A percentile compares a stretch with the other conserved stretches of the same genome.
These are phyloP conservation scores for Sebastes kiyomatsui DNA, from an alignment of 2,797 vertebrate genomes.

Conservation along the genomic window DNA sequence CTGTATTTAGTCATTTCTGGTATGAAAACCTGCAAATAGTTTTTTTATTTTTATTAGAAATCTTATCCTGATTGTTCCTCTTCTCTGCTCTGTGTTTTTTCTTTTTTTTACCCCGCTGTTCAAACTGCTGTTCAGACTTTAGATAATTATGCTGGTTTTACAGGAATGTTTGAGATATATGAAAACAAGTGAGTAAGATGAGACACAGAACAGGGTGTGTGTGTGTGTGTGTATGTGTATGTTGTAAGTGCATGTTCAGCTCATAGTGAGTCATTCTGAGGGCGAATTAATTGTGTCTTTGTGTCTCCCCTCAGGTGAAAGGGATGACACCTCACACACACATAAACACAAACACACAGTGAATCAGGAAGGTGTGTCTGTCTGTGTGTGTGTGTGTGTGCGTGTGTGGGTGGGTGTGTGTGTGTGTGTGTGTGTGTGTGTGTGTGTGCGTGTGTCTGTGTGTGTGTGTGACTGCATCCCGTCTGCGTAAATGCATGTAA, in stretches of 20 bases:
- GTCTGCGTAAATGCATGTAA: constrained; percentile 19
- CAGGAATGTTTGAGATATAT: not conserved
- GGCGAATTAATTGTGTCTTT: not conserved
- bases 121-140: not conserved
- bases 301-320: constrained; percentile 20
- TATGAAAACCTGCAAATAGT: not conserved
- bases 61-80: not conserved
- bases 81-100: not conserved
- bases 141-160: not conserved
- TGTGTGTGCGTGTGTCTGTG: not conserved
- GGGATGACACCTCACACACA: constrained; percentile 6
- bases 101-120: not conserved
- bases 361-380: constrained; percentile 37
- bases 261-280: constrained; percentile 26
- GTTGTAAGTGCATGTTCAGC: not conserved
- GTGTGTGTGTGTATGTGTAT: not conserved
- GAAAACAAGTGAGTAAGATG: not conserved
- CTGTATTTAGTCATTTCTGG: not conserved
- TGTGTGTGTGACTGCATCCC: not conserved
- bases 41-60: not conserved
- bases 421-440: not conserved
- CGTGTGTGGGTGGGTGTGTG: not conserved
- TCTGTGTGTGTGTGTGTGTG: not conserved
- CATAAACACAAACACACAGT: constrained; percentile 5
- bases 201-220: constrained; percentile 13